Evolutionary conservation across 2,113 vertebrate genomes (phyloP).

Genomic region (Eulacestoma nigropectus): DNA sequence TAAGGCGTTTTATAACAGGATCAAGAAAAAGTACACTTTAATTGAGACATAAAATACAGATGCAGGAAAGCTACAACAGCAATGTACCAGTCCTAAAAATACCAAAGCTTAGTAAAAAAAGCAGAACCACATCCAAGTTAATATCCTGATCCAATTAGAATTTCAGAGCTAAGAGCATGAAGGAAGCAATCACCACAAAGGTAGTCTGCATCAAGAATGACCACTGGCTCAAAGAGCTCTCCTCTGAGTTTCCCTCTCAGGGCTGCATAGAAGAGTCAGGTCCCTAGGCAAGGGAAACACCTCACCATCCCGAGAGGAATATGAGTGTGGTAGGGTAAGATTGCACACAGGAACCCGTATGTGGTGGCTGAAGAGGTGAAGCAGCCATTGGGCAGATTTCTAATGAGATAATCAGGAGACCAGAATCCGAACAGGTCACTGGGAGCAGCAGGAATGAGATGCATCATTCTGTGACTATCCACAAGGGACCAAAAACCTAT

Average conservation of each 20-base stretch:
- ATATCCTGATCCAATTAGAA: neutral
- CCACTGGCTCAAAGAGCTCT: neutral
- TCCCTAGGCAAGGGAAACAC: neutral
- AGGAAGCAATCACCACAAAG: neutral
- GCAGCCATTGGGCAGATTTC: neutral
- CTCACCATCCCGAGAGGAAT: fast-evolving
- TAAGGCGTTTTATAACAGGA: neutral
- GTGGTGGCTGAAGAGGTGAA: neutral
- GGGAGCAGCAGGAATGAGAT: neutral
- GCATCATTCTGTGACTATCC: neutral
- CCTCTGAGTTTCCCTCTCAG: neutral
- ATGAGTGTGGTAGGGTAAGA: neutral
- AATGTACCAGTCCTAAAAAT: neutral
- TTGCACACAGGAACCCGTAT: fast-evolving
- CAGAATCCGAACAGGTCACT: neutral
- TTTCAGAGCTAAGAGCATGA: neutral
- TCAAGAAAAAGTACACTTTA: neutral
- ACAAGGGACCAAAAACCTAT: neutral
- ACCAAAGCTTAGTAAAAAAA: neutral
- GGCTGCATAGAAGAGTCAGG: neutral
- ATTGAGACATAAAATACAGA: neutral
- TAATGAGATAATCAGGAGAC: neutral
- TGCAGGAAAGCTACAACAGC: neutral
- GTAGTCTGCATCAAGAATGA: neutral
- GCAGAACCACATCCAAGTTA: neutral